phyloP scores from a whole-genome alignment of 2,113 vertebrate species.

The Myocastor coypus region DNA sequence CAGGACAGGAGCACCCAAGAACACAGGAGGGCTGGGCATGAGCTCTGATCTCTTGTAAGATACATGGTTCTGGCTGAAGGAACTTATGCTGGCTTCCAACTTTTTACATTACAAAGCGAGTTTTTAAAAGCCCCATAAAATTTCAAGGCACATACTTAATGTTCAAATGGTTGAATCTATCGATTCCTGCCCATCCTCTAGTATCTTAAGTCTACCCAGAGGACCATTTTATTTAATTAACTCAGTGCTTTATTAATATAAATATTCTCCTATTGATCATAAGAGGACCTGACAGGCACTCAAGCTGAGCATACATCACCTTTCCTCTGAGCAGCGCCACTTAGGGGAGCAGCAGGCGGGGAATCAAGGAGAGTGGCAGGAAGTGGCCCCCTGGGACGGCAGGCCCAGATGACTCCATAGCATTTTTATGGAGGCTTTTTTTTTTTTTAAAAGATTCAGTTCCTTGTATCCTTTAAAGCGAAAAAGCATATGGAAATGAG shows the following conservation, averaged over 20 bases:
- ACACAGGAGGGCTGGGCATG: not conserved
- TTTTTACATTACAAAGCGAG: constrained; percentile 75
- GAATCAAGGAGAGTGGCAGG: constrained; percentile 95
- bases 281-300: constrained; percentile 92
- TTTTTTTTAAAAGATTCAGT: constrained; percentile 53
- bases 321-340: constrained; percentile 87
- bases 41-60: not conserved
- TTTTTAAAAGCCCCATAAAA: constrained; percentile 85
- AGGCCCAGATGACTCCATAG: constrained; percentile 89
- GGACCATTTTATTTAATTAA: constrained; percentile 98
- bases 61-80: not conserved
- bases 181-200: constrained; percentile 89
- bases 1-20: not conserved
- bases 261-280: constrained; percentile 99
- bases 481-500: constrained; percentile 94
- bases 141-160: constrained; percentile 90
- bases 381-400: constrained; percentile 93
- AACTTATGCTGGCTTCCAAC: constrained; percentile 60
- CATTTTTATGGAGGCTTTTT: constrained; percentile 87
- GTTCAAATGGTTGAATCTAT: constrained; percentile 87
- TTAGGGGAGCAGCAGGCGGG: constrained; percentile 90
- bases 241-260: constrained; percentile 97
- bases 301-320: constrained; percentile 90
- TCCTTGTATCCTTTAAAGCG: constrained; percentile 84
- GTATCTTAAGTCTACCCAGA: constrained; percentile 92